Conservation (phyloP, 2,797 vertebrate genomes). For the Pipistrellus pipistrellus region DNA sequence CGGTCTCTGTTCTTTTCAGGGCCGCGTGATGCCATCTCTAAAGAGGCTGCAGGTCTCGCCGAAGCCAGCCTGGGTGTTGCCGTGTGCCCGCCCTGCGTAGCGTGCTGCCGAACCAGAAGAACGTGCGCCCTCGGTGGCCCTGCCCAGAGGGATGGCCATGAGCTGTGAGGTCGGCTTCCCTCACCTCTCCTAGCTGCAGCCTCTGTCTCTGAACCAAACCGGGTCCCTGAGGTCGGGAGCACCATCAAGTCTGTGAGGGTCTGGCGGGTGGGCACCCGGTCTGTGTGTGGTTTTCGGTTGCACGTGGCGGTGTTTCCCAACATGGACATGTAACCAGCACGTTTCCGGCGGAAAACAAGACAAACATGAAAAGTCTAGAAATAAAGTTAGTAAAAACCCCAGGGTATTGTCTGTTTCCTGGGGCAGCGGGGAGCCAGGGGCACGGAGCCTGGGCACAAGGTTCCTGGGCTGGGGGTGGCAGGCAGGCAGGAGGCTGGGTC, state of each 20-base stretch:
- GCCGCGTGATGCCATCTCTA: conserved; percentile 84
- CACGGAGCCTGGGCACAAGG: not conserved
- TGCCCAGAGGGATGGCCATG: not conserved
- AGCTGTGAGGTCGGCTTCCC: conserved; percentile 86
- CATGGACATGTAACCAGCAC: conserved; percentile 91
- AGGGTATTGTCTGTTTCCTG: not conserved
- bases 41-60: conserved; percentile 85
- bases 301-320: conserved; percentile 88
- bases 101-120: conserved; percentile 90
- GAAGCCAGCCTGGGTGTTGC: conserved; percentile 86
- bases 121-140: conserved; percentile 77
- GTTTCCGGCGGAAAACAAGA: conserved; percentile 88
- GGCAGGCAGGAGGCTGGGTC: fast-evolving
- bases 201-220: conserved; percentile 80
- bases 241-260: conserved; percentile 72
- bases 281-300: conserved; percentile 89
- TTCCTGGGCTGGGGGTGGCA: not conserved
- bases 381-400: conserved; percentile 91
- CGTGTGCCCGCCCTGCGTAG: conserved; percentile 86
- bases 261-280: conserved; percentile 86
- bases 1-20: conserved; percentile 81
- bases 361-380: conserved; percentile 88
- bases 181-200: conserved; percentile 88
- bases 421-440: not conserved
- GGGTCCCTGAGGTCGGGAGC: not conserved